Evolutionary conservation across 2,797 vertebrate genomes (phyloP).

Genomic region (Myoxocephalus aenaeus): DNA sequence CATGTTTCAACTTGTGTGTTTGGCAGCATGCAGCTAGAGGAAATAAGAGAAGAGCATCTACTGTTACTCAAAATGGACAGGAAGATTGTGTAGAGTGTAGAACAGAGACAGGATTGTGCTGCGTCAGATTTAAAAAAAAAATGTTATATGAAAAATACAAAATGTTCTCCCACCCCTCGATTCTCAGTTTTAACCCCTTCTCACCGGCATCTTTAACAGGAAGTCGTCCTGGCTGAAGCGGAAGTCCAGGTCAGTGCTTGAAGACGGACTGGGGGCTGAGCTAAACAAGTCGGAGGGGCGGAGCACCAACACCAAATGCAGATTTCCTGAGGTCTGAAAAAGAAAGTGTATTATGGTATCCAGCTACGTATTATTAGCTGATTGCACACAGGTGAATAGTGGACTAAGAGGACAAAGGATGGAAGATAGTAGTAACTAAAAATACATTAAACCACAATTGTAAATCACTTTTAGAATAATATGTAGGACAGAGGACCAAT

Average conservation of each 20-base stretch:
- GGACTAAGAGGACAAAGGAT: not conserved
- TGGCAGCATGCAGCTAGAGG: not conserved
- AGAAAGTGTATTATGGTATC: not conserved
- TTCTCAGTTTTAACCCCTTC: constrained; percentile 7
- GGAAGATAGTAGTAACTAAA: not conserved
- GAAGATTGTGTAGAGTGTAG: not conserved
- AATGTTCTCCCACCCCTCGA: rapidly evolving
- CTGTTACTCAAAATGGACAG: not conserved
- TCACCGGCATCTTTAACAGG: constrained; percentile 93
- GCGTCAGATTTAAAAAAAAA: not conserved
- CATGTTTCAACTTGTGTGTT: not conserved
- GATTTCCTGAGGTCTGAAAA: constrained; percentile 90
- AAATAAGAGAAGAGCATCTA: not conserved
- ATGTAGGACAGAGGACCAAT: not conserved
- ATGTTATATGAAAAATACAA: not conserved
- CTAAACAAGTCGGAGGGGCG: constrained; percentile 89
- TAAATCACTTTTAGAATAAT: not conserved
- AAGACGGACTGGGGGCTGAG: constrained; percentile 83
- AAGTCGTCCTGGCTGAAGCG: constrained; percentile 97
- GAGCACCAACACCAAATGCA: constrained; percentile 94
- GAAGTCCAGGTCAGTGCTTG: constrained; percentile 93
- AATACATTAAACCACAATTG: not conserved
- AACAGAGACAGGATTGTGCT: not conserved
- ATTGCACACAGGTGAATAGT: not conserved
- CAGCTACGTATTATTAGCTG: not conserved